These are phyloP conservation scores for Lacanobia wlatinum DNA, from an alignment of 2,888 invertebrate genomes.

Conservation along the genomic window DNA sequence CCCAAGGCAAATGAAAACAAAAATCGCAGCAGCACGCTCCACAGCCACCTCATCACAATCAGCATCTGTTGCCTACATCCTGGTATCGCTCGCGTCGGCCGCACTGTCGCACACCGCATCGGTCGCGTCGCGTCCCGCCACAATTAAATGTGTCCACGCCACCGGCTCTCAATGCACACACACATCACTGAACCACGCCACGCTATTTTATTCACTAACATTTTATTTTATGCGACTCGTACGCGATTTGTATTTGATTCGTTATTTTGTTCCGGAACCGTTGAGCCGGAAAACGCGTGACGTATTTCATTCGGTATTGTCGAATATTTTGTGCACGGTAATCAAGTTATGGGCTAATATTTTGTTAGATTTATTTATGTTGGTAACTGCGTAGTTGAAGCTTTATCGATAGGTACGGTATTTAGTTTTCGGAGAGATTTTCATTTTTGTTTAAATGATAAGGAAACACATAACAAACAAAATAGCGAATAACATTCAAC, in stretches of 20 bases:
- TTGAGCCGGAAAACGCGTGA: conserved; percentile 72
- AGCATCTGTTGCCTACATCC: conserved; percentile 64
- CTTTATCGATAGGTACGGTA: neutral
- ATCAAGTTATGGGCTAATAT: conserved; percentile 52
- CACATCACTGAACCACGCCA: conserved; percentile 75
- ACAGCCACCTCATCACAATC: conserved; percentile 57
- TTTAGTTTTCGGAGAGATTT: conserved; percentile 6
- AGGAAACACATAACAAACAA: neutral
- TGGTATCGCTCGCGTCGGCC: conserved; percentile 43
- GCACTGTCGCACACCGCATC: conserved; percentile 56
- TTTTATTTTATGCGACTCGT: conserved; percentile 73
- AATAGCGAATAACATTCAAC: neutral
- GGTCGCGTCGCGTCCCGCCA: conserved; percentile 64
- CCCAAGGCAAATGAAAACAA: conserved; percentile 20
- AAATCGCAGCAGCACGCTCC: conserved; percentile 20
- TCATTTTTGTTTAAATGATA: no score
- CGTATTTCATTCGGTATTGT: conserved; percentile 63
- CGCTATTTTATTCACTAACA: conserved; percentile 71
- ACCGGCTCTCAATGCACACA: conserved; percentile 81
- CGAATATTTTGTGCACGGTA: conserved; percentile 50
- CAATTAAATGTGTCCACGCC: conserved; percentile 89
- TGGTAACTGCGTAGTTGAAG: conserved; percentile 18
- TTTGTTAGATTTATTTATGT: conserved; percentile 41
- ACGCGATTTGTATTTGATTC: conserved; percentile 78
- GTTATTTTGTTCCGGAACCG: conserved; percentile 78